Base-by-base conservation (phyloP, 2,888 invertebrate species). In the Conistra vaccinii region DNA sequence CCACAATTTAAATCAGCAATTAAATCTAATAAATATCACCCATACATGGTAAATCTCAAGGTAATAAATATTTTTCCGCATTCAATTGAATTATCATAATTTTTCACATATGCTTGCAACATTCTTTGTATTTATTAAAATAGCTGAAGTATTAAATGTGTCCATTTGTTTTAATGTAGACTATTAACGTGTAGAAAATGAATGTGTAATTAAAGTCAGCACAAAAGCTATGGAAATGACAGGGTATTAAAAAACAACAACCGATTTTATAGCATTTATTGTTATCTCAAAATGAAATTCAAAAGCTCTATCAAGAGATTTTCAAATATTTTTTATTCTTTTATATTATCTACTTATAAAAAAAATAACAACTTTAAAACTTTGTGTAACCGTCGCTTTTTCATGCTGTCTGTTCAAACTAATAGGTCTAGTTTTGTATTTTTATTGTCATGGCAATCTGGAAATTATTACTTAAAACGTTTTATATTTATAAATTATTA, bases 1-100 rank as follows among this genome's bases (percentile, higher is more conserved):
- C 26, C 23, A 57, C 32, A 68, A 71, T 68, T 78, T 39, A 73
- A 26, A 26, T 68, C 55, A 10, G 51, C 53, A 65, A 69, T 76
- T 76, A 69, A 62, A 76, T 69, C 53, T 72, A 78, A 62, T 58
- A 53, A 63, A 65, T 29, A 60, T 65, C 12, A 29, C 35, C 72
- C 68, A 48, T 75, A 71, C 1, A 83, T 71, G 73, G 71, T 29
- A 51, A 68, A 63, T 66, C 48, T 80, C 77, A 85, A 83, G 83
- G 83, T 71, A 10, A 35, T 60, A 66, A 57, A 62, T 73, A 73
- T 29, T 48, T 48, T 80, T 83, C 83, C 85, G 75, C 81, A 78
- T 83, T 78, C 73, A 68, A 10, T 3, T 55, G 17, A 48, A 76
- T 73, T 69, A 74, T 63, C 39, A 73, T 74, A 61, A 71, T 73